Evolutionary conservation across 2,888 invertebrate genomes (phyloP), one percentile per base, ranked within the genome.

Genomic region (Phalera bucephala): DNA sequence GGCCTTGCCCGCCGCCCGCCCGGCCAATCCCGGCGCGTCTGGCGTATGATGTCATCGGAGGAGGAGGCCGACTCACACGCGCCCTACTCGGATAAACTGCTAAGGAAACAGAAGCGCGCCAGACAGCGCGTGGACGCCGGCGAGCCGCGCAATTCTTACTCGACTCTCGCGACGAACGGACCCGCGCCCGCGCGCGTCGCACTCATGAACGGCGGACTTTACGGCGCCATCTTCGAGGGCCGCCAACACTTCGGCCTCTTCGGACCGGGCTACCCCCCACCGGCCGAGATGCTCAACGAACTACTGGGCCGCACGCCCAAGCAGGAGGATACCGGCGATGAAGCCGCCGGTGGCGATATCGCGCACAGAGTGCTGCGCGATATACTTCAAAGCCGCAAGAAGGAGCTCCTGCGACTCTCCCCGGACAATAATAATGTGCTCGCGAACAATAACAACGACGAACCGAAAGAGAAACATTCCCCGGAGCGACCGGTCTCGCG

Each of bases 111-210:
- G 91, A 96, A 96, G 92, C 95, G 96, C 91, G 95, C 95, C 92
- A 94, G 97, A 93, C 96, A 97, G 93, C 95, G 96, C 91, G 97
- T 96, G 92, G 96, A 97, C 95, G 97, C 96, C 92, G 96, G 97
- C 77, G 96, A 97, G 92, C 95, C 95, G 90, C 94, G 96, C 91
- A 97, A 96, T 93, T 95, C 95, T 90, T 97, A 97, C 92, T 95
- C 88, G 70, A 86, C 87, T 82, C 87, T 87, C 83, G 81, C 81
- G 82, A 83, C 88, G 87, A 87, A 84, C 86, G 88, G 87, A 80
- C 80, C 65, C 71, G 87, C 88, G 88, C 88, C 85, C 85, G 87
- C 80, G 88, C 86, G 88, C 88, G 93, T 94, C 91, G 94, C 93
- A 88, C 95, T 93, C 91, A 94, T 96, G 91, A 94, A 95, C 81